Evolutionary conservation across 92 coral and sea anemone species (phyloP).

Genomic region (Porites cylindrica): DNA sequence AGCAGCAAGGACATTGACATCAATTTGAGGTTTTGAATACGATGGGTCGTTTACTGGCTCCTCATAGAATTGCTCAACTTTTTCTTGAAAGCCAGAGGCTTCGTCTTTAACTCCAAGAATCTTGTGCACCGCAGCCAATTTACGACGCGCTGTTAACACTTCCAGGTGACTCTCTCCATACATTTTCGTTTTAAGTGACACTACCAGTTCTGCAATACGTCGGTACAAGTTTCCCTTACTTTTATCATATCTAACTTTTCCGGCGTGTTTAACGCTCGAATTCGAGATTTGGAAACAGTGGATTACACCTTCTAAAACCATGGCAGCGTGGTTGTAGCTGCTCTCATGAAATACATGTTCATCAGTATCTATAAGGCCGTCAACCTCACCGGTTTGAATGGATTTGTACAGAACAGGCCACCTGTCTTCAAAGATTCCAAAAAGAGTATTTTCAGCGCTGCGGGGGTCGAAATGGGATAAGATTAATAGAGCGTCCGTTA

Average conservation of each 20-base stretch:
- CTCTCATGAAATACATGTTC: neutral
- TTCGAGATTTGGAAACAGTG: neutral
- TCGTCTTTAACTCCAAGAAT: neutral
- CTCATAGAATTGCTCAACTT: neutral
- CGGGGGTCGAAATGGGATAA: neutral
- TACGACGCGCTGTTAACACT: fast-evolving
- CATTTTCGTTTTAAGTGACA: neutral
- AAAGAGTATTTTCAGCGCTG: neutral
- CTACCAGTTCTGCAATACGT: neutral
- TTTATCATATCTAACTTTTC: neutral
- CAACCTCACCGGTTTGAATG: too few species aligned
- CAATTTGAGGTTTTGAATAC: neutral
- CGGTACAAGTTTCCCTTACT: neutral
- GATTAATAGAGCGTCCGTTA: neutral
- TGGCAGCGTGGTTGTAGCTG: neutral
- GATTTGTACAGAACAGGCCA: conserved; percentile 7
- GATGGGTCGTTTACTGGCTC: neutral
- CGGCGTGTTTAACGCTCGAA: neutral
- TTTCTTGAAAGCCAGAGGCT: neutral
- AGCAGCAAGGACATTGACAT: neutral
- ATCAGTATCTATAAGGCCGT: neutral
- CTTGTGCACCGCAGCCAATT: neutral
- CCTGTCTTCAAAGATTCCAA: neutral
- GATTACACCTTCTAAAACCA: neutral
- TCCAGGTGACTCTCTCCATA: neutral